Evolutionary conservation across 2,113 vertebrate species (phyloP).

Genomic region (Ploceus nigricollis): DNA sequence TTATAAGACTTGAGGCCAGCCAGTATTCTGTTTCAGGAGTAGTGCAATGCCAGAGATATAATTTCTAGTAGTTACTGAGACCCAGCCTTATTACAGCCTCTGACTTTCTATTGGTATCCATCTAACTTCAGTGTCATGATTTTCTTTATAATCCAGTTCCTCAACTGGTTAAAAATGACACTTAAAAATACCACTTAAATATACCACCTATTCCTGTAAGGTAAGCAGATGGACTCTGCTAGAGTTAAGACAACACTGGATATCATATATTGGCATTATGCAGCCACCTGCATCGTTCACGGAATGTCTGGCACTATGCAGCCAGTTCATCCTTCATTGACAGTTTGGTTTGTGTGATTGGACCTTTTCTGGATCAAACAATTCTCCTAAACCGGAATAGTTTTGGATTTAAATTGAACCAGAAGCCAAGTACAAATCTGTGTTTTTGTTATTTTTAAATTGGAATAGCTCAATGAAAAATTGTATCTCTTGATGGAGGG

Average conservation of each 20-base stretch:
- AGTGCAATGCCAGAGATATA: not conserved
- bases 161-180: not conserved
- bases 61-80: not conserved
- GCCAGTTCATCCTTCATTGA: not conserved
- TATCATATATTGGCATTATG: not conserved
- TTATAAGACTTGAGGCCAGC: not conserved
- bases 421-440: not conserved
- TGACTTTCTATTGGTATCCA: not conserved
- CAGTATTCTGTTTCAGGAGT: not conserved
- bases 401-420: not conserved
- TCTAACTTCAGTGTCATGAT: not conserved
- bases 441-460: not conserved
- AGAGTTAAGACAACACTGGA: not conserved
- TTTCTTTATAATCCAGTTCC: not conserved
- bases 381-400: not conserved
- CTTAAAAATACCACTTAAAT: not conserved
- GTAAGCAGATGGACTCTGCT: not conserved
- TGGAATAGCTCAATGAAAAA: not conserved
- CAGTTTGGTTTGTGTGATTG: not conserved
- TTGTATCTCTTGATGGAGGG: not conserved
- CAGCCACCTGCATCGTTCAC: not conserved
- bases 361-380: not conserved
- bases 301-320: not conserved
- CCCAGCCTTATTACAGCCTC: not conserved
- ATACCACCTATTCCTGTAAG: not conserved